Evolutionary conservation across 1,140 invertebrate species (phyloP).

Genomic region (Protaetia brevitarsis): DNA sequence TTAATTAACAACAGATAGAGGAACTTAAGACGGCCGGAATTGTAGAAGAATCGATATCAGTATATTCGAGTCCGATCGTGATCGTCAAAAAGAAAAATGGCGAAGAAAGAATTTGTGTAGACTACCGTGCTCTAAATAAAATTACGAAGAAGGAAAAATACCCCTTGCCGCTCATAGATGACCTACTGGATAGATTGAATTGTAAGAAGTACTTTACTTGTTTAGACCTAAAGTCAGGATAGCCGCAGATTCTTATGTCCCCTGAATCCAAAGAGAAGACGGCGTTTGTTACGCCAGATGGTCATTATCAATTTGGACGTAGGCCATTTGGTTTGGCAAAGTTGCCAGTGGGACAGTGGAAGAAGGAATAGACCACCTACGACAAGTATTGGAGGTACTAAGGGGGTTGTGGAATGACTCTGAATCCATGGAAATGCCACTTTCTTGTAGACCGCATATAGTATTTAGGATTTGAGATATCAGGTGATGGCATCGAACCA

Average conservation of each 20-base stretch:
- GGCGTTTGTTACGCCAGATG: conserved; percentile 6
- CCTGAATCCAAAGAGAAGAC: background rate
- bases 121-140: too few relatives aligned
- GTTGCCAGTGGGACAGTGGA: background rate
- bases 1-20: too few relatives aligned
- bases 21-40: too few relatives aligned
- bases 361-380: conserved; percentile 25
- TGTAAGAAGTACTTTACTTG: background rate
- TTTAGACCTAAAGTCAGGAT: background rate
- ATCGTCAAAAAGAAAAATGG: too few relatives aligned
- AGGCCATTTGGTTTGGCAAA: conserved; percentile 12
- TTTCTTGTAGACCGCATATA: background rate
- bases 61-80: too few relatives aligned
- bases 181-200: background rate
- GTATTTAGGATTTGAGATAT: conserved; percentile 11
- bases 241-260: background rate
- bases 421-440: conserved; percentile 5
- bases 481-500: background rate
- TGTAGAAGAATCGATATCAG: too few relatives aligned
- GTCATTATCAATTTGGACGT: background rate
- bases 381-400: conserved; percentile 33
- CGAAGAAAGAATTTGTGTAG: too few relatives aligned
- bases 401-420: background rate
- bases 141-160: background rate
- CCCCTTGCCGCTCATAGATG: background rate